Conservation (phyloP, 2,888 invertebrate genomes). For the Dendrolimus pini region DNA sequence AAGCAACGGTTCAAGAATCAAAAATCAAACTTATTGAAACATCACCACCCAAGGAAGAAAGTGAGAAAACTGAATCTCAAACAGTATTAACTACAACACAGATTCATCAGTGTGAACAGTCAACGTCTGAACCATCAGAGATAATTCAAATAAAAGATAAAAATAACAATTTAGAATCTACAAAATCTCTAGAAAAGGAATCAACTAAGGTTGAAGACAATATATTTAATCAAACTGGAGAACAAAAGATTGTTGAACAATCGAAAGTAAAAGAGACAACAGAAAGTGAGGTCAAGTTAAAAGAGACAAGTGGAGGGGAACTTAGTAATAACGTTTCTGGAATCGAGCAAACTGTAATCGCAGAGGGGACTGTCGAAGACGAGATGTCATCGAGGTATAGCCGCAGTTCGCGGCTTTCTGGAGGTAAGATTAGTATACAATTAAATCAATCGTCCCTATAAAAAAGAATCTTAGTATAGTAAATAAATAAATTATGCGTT, state of each 20-base stretch:
- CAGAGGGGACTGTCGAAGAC: conserved; percentile 49
- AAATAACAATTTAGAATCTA: neutral
- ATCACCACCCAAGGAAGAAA: neutral
- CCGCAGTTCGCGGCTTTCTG: conserved; percentile 78
- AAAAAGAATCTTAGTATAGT: neutral
- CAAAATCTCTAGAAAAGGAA: conserved; percentile 10
- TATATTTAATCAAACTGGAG: neutral
- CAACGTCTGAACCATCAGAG: neutral
- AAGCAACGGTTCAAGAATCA: neutral
- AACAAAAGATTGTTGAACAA: conserved; percentile 3
- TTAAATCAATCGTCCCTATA: neutral
- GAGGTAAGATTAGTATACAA: conserved; percentile 56
- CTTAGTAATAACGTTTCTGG: conserved; percentile 23
- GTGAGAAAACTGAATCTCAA: neutral
- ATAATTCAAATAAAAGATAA: neutral
- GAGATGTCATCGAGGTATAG: conserved; percentile 78
- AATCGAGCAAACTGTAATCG: conserved; percentile 60
- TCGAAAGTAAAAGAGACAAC: conserved; percentile 19
- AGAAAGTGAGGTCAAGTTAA: conserved; percentile 18
- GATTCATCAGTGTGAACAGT: neutral
- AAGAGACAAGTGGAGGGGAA: conserved; percentile 21
- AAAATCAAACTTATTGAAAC: neutral
- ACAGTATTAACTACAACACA: neutral
- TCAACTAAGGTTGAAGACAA: conserved; percentile 6
- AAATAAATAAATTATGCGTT: neutral